Evolutionary conservation across 2,888 invertebrate genomes (phyloP), one percentile per base, ranked within the genome.

Genomic region (Synergus umbraculus): DNA sequence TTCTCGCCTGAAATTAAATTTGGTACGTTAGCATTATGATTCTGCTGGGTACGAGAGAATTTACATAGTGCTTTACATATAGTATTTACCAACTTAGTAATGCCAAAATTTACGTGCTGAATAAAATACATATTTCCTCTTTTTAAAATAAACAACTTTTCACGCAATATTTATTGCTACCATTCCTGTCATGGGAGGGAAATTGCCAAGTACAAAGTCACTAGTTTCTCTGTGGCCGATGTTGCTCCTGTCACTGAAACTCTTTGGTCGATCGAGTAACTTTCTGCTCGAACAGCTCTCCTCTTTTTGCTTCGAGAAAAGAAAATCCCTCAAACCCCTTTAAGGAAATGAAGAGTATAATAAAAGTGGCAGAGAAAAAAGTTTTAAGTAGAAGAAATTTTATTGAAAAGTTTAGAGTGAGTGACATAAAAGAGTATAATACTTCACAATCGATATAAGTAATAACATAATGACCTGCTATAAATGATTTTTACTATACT

Each of bases 221-320:
- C 76, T 49, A 76, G 77, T 77, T 81, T 82, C 82, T 83, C 67
- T 77, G 78, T 63, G 78, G 79, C 63, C 78, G 67, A 76, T 76
- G 77, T 67, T 78, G 67, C n/a, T 67, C 5, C 77, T 78, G 54
- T 78, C 67, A 49, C 63, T 58, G 67, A 49, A 67, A 66, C 13
- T 73, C 69, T 49, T 54, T 54, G 49, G 79, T 79, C 80, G 79
- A 83, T 84, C 78, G 77, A 84, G 79, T 82, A 83, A 84, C 82
- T 83, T 83, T 79, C 73, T 78, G 76, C 67, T 84, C 77, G 79
- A 84, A 77, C 63, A 78, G 69, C 49, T 54, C 10, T 73, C 29
- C 3, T 54, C 54, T 73, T 54, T 73, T 73, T 54, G 29, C 54
- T 49, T 15, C 37, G 4, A 73, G 29, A 73, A 29, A 73, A 73